phyloP scores from a whole-genome alignment of 1,140 invertebrate genomes.

The Drosophila fuyamai region DNA sequence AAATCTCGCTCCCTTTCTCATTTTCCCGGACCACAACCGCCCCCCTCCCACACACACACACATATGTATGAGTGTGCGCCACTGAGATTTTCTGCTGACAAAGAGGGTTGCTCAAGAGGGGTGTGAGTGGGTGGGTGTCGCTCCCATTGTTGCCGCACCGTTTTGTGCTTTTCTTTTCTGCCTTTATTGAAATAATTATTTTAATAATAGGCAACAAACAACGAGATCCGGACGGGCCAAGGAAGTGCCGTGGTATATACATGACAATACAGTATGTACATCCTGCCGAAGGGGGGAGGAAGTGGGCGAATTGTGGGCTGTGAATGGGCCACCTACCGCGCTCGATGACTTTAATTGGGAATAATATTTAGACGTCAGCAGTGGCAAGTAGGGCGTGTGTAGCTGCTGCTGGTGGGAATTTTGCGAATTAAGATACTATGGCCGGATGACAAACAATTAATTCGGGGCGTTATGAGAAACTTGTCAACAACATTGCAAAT shows the following conservation, averaged over 20 bases:
- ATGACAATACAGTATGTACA: conserved; percentile 43
- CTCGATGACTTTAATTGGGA: conserved; percentile 84
- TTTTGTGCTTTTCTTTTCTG: conserved; percentile 81
- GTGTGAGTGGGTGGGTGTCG: conserved; percentile 22
- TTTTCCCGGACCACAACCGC: not conserved
- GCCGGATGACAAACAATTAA: conserved; percentile 4
- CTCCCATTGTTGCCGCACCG: conserved; percentile 65
- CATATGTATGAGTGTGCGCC: conserved; percentile 40
- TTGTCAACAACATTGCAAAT: not conserved
- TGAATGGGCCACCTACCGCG: conserved; percentile 76
- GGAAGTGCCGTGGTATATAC: conserved; percentile 33
- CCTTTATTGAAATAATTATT: conserved; percentile 84
- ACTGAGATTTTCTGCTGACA: conserved; percentile 76
- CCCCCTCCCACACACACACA: not conserved
- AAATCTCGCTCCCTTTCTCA: conserved; percentile 37
- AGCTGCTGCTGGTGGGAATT: conserved; percentile 44
- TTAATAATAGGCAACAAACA: conserved; percentile 84
- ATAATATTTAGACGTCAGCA: conserved; percentile 84
- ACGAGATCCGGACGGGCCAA: conserved; percentile 50
- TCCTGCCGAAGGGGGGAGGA: conserved; percentile 10
- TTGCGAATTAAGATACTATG: conserved; percentile 39
- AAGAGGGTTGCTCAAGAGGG: conserved; percentile 63
- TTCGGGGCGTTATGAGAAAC: not conserved
- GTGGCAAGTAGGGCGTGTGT: conserved; percentile 50
- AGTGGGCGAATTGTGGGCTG: conserved; percentile 31